Evolutionary conservation across 2,797 vertebrate species (phyloP).

Genomic region (Kryptolebias ocellatus): DNA sequence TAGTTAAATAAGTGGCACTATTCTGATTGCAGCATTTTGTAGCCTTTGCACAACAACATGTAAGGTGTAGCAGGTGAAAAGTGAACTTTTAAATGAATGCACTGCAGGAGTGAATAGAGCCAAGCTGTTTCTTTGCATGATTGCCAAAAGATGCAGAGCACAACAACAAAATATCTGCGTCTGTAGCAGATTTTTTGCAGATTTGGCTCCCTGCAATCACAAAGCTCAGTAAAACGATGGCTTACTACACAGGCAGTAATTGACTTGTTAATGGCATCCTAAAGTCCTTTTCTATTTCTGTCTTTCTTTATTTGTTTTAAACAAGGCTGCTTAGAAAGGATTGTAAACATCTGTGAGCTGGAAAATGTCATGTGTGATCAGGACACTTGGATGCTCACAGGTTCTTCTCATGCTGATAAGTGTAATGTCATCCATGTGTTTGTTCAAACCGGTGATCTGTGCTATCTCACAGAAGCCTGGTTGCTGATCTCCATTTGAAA

Average conservation of each 20-base stretch:
- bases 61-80: neutral
- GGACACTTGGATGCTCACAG: slow-evolving; percentile 42
- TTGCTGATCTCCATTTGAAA: slow-evolving; percentile 43
- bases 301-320: slow-evolving; percentile 62
- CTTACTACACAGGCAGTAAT: no score
- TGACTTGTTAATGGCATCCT: no score
- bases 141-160: slow-evolving; percentile 72
- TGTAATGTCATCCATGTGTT: slow-evolving; percentile 40
- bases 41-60: neutral
- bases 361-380: slow-evolving; percentile 43
- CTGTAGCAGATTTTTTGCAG: slow-evolving; percentile 28
- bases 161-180: slow-evolving; percentile 67
- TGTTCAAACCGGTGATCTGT: slow-evolving; percentile 44
- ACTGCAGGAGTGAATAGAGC: slow-evolving; percentile 64
- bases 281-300: slow-evolving; percentile 2
- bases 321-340: slow-evolving; percentile 61
- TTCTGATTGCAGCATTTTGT: no score
- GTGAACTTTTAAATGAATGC: slow-evolving; percentile 52
- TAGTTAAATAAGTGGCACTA: no score
- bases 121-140: slow-evolving; percentile 61
- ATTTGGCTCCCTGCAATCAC: neutral
- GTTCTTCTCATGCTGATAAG: slow-evolving; percentile 50
- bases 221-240: no score
- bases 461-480: slow-evolving; percentile 59
- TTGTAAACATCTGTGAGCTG: slow-evolving; percentile 73